Conservation (phyloP, 2,113 vertebrate genomes). For the Chionis minor region DNA sequence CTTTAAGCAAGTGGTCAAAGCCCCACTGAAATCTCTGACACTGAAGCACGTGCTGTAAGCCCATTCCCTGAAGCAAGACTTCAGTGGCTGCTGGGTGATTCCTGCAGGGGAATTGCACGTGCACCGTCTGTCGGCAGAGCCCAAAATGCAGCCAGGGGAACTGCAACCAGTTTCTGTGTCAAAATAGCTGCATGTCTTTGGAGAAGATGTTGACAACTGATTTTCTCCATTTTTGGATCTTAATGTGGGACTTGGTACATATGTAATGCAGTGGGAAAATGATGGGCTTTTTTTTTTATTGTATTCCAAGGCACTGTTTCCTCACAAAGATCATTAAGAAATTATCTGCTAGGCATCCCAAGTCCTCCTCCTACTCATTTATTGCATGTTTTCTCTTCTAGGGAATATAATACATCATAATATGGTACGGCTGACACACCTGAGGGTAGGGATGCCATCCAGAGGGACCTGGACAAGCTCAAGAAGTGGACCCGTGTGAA, state of each 20-base stretch:
- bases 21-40: neutral
- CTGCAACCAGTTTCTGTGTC: neutral
- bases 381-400: neutral
- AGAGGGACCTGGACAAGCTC: too few relatives aligned
- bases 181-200: neutral
- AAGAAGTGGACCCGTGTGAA: too few relatives aligned
- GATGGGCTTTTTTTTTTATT: neutral
- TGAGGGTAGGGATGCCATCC: too few relatives aligned
- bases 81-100: neutral
- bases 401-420: neutral
- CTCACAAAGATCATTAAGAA: neutral
- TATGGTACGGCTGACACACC: neutral
- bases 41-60: rapidly evolving
- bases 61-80: neutral
- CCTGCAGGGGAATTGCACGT: rapidly evolving
- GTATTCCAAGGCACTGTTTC: neutral
- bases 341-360: neutral
- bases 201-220: neutral
- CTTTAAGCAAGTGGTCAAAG: neutral
- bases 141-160: neutral
- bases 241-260: neutral
- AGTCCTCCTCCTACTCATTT: neutral
- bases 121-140: rapidly evolving
- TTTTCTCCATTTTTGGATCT: neutral
- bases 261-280: neutral